Conservation (phyloP, 2,888 invertebrate genomes). For the Calephelis perditalis region DNA sequence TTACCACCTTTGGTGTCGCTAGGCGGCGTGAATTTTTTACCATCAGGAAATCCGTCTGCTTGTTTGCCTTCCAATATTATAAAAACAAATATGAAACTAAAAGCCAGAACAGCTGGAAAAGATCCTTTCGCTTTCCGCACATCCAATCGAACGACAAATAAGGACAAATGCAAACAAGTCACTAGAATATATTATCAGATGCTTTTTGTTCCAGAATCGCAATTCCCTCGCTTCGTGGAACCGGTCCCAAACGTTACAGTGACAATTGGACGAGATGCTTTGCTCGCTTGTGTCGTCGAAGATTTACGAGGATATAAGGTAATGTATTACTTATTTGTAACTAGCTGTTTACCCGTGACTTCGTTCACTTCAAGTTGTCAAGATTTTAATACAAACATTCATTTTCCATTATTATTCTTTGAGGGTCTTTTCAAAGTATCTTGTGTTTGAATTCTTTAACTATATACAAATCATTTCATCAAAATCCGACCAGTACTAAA, state of each 20-base stretch:
- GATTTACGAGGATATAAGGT: slow-evolving; percentile 93
- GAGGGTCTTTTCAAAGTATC: too few species aligned
- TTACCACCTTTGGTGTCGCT: too few species aligned
- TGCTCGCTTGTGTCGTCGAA: slow-evolving; percentile 93
- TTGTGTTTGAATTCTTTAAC: too few species aligned
- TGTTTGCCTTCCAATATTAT: too few species aligned
- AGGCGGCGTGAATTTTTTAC: too few species aligned
- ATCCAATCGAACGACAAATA: slow-evolving; percentile 21
- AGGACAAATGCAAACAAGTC: slow-evolving; percentile 20
- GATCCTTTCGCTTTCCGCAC: slow-evolving; percentile 20
- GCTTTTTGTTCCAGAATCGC: slow-evolving; percentile 58
- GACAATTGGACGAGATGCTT: slow-evolving; percentile 90
- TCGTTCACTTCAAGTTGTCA: too few species aligned
- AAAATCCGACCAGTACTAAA: too few species aligned
- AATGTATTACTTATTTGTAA: slow-evolving; percentile 30
- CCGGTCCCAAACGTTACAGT: slow-evolving; percentile 94
- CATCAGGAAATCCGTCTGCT: too few species aligned
- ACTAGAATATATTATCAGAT: slow-evolving; percentile 22
- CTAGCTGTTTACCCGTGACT: background rate
- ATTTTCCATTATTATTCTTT: too few species aligned
- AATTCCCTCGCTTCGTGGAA: slow-evolving; percentile 90
- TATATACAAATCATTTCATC: too few species aligned
- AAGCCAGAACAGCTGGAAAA: slow-evolving; percentile 7
- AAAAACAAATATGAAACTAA: background rate
- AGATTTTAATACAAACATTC: too few species aligned